Conservation (phyloP, 2,113 vertebrate genomes). For the Cynopterus brachyotis region DNA sequence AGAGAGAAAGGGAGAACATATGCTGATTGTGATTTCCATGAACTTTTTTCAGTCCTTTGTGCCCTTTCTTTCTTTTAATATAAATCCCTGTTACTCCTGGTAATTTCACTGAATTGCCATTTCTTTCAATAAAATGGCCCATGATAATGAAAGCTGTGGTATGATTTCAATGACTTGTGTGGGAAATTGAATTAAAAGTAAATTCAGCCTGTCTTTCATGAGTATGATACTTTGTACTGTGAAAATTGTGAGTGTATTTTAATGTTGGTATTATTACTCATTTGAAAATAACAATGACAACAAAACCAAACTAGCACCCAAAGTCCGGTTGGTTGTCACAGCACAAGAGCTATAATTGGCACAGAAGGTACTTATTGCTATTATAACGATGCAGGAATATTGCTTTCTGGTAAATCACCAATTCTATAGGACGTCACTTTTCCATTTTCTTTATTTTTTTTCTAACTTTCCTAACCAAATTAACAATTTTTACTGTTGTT, state of each 20-base stretch:
- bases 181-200: background rate
- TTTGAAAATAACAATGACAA: background rate
- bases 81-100: background rate
- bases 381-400: background rate
- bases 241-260: background rate
- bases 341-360: background rate
- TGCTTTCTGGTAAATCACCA: background rate
- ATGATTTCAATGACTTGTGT: background rate
- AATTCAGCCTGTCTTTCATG: background rate
- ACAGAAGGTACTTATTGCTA: background rate
- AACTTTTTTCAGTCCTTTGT: background rate
- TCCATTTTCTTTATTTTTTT: background rate
- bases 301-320: background rate
- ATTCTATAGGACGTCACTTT: background rate
- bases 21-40: background rate
- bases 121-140: background rate
- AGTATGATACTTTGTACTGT: background rate
- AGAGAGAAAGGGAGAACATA: background rate
- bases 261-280: background rate
- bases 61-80: background rate
- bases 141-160: background rate
- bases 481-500: background rate
- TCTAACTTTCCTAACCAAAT: background rate
- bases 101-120: background rate
- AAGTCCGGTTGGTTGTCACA: background rate